Evolutionary conservation across 2,797 vertebrate genomes (phyloP).

Genomic region (Falco rusticolus): DNA sequence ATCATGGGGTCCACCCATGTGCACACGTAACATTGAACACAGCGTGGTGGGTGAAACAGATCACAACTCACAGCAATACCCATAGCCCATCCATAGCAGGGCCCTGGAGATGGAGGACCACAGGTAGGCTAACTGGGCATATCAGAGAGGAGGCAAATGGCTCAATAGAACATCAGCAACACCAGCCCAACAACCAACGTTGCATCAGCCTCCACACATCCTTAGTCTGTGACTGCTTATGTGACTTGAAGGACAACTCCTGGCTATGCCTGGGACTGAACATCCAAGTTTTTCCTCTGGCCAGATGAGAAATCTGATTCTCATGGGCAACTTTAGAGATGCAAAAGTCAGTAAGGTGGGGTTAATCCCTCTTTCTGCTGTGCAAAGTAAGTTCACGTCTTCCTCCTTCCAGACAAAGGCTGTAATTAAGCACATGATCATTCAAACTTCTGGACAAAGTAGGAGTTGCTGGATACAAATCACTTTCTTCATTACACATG

Average conservation of each 20-base stretch:
- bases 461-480: background rate
- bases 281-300: background rate
- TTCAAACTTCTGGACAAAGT: background rate
- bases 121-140: background rate
- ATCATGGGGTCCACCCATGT: rapidly evolving
- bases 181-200: background rate
- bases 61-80: background rate
- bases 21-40: background rate
- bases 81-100: background rate
- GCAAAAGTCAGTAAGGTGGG: background rate
- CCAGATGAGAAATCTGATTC: background rate
- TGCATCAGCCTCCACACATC: background rate
- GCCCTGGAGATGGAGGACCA: background rate
- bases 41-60: background rate
- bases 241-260: background rate
- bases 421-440: background rate
- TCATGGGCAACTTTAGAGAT: background rate
- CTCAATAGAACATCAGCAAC: background rate
- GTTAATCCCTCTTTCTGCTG: background rate
- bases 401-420: background rate
- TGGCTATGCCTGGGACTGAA: background rate
- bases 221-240: background rate
- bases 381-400: background rate
- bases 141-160: background rate
- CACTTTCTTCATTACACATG: background rate